Evolutionary conservation across 2,888 invertebrate species (phyloP).

Genomic region (Entomobrya proxima): DNA sequence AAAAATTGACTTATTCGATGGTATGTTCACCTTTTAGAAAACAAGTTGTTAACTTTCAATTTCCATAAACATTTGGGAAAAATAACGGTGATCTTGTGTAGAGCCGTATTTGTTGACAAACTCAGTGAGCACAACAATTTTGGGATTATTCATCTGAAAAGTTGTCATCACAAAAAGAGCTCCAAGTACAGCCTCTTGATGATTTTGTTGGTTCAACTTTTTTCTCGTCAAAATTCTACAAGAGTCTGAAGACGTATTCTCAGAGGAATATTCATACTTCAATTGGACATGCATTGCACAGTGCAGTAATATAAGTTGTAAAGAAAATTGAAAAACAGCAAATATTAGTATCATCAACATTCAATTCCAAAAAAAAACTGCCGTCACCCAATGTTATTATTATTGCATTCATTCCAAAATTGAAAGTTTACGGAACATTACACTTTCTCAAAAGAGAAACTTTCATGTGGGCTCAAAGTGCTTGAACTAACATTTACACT

Average conservation of each 20-base stretch:
- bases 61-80: neutral
- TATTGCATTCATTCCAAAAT: slow-evolving; percentile 23
- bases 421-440: slow-evolving; percentile 55
- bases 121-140: slow-evolving; percentile 11
- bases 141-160: slow-evolving; percentile 34
- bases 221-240: neutral
- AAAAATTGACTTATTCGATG: neutral
- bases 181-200: neutral
- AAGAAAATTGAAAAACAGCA: neutral
- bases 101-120: neutral
- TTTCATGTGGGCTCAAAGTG: slow-evolving; percentile 4
- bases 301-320: neutral
- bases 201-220: slow-evolving; percentile 1
- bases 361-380: neutral
- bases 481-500: neutral
- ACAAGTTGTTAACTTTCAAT: neutral
- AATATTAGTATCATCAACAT: slow-evolving; percentile 29
- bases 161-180: neutral
- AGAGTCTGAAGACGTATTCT: neutral
- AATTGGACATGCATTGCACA: neutral
- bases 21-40: neutral
- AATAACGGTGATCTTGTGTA: neutral
- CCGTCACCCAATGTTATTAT: neutral
- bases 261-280: neutral
- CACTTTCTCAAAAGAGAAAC: slow-evolving; percentile 18